These are phyloP conservation scores for Drusus annulatus DNA, from an alignment of 1,140 invertebrate genomes.

Conservation along the genomic window DNA sequence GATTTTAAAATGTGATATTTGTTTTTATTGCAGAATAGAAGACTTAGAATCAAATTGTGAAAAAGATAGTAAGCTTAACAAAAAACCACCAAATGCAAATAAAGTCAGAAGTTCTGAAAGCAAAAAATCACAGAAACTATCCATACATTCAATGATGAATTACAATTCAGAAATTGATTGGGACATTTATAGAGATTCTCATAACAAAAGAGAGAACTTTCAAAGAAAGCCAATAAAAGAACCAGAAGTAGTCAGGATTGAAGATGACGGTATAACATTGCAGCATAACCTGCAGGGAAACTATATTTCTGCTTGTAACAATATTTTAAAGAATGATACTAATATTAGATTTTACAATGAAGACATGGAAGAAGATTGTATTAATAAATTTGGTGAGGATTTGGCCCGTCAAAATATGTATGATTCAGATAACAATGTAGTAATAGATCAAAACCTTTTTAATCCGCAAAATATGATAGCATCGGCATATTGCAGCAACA, in stretches of 20 bases:
- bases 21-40: conserved; percentile 11
- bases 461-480: conserved; percentile 23
- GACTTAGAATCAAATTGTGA: not conserved
- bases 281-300: not conserved
- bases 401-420: not conserved
- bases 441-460: conserved; percentile 25
- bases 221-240: not conserved
- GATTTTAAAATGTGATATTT: not conserved
- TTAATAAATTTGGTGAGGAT: not conserved
- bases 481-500: conserved; percentile 10
- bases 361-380: not conserved
- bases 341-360: not conserved
- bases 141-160: not conserved
- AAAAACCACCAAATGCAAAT: not conserved
- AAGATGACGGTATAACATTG: not conserved
- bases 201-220: not conserved
- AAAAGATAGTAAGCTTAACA: not conserved
- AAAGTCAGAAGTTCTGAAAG: not conserved
- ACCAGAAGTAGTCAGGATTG: not conserved
- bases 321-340: no score
- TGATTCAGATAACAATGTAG: conserved; percentile 5
- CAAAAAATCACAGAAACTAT: not conserved
- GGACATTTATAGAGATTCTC: conserved; percentile 14
- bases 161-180: not conserved
- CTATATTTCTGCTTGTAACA: not conserved